A percentile compares a stretch with the other conserved stretches of the same genome.
Conservation (phyloP, 1,140 invertebrate species). For the Megalopta genalis region DNA sequence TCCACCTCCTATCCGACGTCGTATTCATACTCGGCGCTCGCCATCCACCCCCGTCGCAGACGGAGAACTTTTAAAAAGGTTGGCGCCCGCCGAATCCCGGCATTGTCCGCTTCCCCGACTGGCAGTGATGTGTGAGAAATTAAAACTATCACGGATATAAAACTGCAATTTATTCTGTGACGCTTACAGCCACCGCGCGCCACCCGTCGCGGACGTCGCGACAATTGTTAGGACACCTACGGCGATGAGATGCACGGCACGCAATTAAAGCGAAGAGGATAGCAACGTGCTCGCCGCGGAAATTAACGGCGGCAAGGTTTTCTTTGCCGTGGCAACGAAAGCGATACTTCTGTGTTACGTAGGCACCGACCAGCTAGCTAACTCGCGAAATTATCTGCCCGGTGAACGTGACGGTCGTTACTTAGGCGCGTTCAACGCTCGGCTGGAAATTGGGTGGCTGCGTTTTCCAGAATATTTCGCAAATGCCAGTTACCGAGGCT, state of each 20-base stretch:
- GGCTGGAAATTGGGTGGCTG: too few relatives aligned
- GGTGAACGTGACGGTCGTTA: not conserved
- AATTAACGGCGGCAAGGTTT: constrained; percentile 23
- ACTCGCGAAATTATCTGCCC: not conserved
- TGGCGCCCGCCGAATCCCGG: not conserved
- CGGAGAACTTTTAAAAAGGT: constrained; percentile 38
- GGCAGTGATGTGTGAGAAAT: constrained; percentile 16
- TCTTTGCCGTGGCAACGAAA: not conserved
- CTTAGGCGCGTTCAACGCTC: not conserved
- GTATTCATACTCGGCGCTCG: too few relatives aligned
- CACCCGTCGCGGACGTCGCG: not conserved
- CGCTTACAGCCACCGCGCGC: too few relatives aligned
- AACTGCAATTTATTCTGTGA: constrained; percentile 4
- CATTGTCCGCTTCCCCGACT: constrained; percentile 1
- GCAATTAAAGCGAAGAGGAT: constrained; percentile 27
- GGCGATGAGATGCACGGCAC: constrained; percentile 9
- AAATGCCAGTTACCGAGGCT: too few relatives aligned
- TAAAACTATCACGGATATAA: constrained; percentile 6
- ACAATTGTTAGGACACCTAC: not conserved
- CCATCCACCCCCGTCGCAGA: not conserved
- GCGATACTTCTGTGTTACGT: not conserved
- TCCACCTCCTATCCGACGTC: not conserved
- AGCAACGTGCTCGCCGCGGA: not conserved
- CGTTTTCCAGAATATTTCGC: too few relatives aligned
- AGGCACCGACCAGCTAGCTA: not conserved